Conservation (phyloP, 2,797 vertebrate species). For the Lates japonicus region DNA sequence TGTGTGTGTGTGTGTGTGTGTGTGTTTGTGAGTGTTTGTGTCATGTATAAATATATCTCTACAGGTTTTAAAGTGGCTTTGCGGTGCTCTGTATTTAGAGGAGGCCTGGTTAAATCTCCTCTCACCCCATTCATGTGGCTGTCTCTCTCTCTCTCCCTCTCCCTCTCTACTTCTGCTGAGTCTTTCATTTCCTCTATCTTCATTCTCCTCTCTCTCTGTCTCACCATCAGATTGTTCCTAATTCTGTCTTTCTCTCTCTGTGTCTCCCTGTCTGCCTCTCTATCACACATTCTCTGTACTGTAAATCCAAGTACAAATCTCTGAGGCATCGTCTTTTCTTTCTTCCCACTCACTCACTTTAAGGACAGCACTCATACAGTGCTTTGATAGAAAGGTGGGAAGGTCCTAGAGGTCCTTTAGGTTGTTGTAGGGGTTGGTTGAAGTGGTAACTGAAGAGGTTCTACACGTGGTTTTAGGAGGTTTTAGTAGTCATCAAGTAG, state of each 20-base stretch:
- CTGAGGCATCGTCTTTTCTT: not conserved
- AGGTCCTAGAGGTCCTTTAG: no score
- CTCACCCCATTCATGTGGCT: slow-evolving; percentile 80
- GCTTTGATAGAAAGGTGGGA: not conserved
- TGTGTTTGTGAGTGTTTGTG: slow-evolving; percentile 64
- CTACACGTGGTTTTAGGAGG: no score
- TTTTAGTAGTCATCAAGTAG: no score
- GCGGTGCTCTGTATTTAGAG: slow-evolving; percentile 82
- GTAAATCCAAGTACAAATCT: slow-evolving; percentile 1
- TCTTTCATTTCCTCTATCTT: slow-evolving; percentile 50
- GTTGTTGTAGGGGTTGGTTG: no score
- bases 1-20: slow-evolving; percentile 62
- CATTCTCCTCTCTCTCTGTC: slow-evolving; percentile 28
- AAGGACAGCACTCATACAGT: no score
- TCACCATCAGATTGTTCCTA: slow-evolving; percentile 9
- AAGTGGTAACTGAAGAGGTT: no score
- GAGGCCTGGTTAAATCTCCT: slow-evolving; percentile 73
- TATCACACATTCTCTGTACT: not conserved
- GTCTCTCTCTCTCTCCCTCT: slow-evolving; percentile 49
- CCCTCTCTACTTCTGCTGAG: slow-evolving; percentile 45
- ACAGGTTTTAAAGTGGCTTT: slow-evolving; percentile 86
- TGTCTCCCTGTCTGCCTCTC: not conserved
- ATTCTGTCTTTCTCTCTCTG: not conserved
- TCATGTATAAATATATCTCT: slow-evolving; percentile 80
- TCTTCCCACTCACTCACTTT: not conserved